Evolutionary conservation across 1,140 invertebrate species (phyloP).

Genomic region (Cylas formicarius): DNA sequence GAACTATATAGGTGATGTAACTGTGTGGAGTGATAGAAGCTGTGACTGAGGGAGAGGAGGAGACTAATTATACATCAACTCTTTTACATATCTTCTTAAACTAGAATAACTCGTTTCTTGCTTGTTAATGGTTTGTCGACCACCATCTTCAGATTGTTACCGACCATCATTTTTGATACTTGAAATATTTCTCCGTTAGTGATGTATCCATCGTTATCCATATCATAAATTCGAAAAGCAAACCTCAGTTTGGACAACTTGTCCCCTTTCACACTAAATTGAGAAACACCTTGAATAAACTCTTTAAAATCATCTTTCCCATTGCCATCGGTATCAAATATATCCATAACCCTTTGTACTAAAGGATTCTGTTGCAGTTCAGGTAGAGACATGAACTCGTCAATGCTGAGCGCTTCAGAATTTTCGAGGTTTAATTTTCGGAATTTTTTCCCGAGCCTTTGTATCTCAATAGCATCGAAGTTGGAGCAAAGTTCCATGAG

Average conservation of each 20-base stretch:
- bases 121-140: conserved; percentile 12
- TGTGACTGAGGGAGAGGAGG: not conserved
- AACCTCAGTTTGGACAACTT: conserved; percentile 96
- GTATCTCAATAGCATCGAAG: conserved; percentile 97
- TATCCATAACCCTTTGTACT: conserved; percentile 96
- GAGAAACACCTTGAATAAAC: conserved; percentile 97
- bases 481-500: conserved; percentile 98
- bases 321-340: conserved; percentile 97
- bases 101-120: conserved; percentile 9
- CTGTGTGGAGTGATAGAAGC: conserved; percentile 2
- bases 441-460: conserved; percentile 93
- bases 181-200: conserved; percentile 91
- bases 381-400: conserved; percentile 97
- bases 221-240: conserved; percentile 98
- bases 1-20: not conserved
- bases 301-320: conserved; percentile 94
- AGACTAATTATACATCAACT: conserved; percentile 8
- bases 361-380: conserved; percentile 97
- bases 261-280: conserved; percentile 98
- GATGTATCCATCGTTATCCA: conserved; percentile 98
- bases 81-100: conserved; percentile 14
- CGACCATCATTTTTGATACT: conserved; percentile 99
- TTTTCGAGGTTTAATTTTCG: conserved; percentile 96
- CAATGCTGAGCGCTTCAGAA: conserved; percentile 91
- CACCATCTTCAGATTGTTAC: conserved; percentile 92